Evolutionary conservation across 2,888 invertebrate species (phyloP).

Genomic region (Leucoptera coffeella): DNA sequence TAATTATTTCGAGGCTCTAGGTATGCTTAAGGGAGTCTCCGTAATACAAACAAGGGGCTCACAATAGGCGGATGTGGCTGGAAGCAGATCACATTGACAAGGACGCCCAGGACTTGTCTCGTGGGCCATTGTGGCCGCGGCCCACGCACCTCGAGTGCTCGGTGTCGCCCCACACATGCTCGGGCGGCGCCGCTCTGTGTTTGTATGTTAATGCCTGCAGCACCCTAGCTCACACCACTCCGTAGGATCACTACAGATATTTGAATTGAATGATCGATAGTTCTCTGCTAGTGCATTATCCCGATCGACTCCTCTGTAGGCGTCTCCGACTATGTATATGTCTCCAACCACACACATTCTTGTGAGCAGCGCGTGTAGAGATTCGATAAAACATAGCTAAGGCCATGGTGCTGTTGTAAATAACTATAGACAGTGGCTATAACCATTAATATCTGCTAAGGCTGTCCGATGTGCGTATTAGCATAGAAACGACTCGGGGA

Average conservation of each 20-base stretch:
- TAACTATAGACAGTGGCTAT: constrained; percentile 30
- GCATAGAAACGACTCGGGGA: constrained; percentile 43
- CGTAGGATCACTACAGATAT: constrained; percentile 46
- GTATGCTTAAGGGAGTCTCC: constrained; percentile 32
- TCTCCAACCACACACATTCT: too few relatives aligned
- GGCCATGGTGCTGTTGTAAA: too few relatives aligned
- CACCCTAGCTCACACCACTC: too few relatives aligned
- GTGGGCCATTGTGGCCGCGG: constrained; percentile 40
- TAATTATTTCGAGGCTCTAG: too few relatives aligned
- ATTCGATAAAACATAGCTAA: too few relatives aligned
- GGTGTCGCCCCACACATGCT: constrained; percentile 42
- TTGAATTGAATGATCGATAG: constrained; percentile 51
- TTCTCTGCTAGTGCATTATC: too few relatives aligned
- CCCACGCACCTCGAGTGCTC: constrained; percentile 42
- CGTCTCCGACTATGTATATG: too few relatives aligned
- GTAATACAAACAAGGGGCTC: constrained; percentile 34
- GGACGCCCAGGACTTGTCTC: constrained; percentile 50
- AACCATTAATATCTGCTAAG: constrained; percentile 45
- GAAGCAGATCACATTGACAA: constrained; percentile 52
- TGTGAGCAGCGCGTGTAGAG: too few relatives aligned
- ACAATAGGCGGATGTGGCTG: constrained; percentile 44
- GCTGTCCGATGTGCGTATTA: too few relatives aligned
- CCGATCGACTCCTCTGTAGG: too few relatives aligned
- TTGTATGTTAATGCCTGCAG: constrained; percentile 42
- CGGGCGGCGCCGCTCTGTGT: constrained; percentile 29